Evolutionary conservation across 1,140 invertebrate species (phyloP).

Genomic region (Episyrphus balteatus): DNA sequence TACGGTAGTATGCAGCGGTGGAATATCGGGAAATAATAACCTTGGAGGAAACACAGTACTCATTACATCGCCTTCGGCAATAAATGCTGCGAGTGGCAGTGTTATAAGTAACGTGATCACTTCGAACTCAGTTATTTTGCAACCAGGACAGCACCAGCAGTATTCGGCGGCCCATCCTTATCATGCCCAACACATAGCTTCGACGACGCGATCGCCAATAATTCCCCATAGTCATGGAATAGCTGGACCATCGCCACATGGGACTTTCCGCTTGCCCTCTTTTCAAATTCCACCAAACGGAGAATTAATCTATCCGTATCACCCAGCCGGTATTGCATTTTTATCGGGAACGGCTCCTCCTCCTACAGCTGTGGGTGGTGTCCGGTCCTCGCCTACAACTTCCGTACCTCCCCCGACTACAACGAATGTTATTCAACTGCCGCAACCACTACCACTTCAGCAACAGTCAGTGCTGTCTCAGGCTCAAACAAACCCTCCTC

Average conservation of each 20-base stretch:
- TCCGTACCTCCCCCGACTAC: conserved; percentile 10
- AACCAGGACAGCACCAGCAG: conserved; percentile 7
- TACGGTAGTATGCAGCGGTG: neutral
- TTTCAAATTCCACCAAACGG: conserved; percentile 34
- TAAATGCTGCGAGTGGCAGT: neutral
- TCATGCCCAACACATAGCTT: conserved; percentile 41
- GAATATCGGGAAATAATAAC: conserved; percentile 7
- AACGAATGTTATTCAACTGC: conserved; percentile 30
- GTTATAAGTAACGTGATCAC: conserved; percentile 7
- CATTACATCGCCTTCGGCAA: conserved; percentile 8
- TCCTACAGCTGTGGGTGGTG: neutral
- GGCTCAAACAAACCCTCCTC: conserved; percentile 23
- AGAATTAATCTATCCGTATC: conserved; percentile 38
- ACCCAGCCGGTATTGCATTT: conserved; percentile 29
- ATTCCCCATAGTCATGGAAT: conserved; percentile 36
- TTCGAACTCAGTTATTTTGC: conserved; percentile 9
- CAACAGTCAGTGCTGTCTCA: conserved; percentile 20
- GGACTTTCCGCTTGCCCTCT: conserved; percentile 37
- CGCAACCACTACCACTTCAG: conserved; percentile 42
- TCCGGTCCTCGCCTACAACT: neutral
- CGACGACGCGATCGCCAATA: conserved; percentile 49
- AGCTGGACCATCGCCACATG: conserved; percentile 36
- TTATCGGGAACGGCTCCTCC: conserved; percentile 7
- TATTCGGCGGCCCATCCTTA: conserved; percentile 24
- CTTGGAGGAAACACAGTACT: conserved; percentile 7